Percentiles rank a stretch among this genome's conserved stretches.
These are phyloP conservation scores for Helicoverpa zea DNA, from an alignment of 1,140 invertebrate genomes.

Conservation along the genomic window DNA sequence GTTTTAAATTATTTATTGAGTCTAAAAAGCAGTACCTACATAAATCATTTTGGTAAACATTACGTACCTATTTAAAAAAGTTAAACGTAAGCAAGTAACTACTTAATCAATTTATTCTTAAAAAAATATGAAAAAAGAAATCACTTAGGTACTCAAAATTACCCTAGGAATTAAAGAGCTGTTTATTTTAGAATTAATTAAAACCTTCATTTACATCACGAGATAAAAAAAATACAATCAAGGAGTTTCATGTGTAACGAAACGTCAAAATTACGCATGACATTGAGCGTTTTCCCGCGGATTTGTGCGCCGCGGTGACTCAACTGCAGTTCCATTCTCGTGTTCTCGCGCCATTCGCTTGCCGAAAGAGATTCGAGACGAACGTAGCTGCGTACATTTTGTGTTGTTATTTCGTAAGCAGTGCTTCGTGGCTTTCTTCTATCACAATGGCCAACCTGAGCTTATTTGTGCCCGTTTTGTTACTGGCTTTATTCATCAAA, in stretches of 20 bases:
- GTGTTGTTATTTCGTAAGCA: constrained; percentile 46
- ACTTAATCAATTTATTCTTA: no score
- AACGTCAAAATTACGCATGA: not conserved
- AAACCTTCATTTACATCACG: no score
- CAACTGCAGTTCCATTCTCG: constrained; percentile 20
- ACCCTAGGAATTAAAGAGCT: no score
- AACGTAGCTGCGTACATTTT: constrained; percentile 16
- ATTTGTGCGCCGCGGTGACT: not conserved
- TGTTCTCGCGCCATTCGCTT: constrained; percentile 54
- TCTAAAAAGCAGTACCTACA: no score
- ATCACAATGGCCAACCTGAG: constrained; percentile 74
- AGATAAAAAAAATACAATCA: not conserved
- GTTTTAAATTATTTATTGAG: no score
- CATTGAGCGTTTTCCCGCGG: not conserved
- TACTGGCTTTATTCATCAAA: constrained; percentile 72
- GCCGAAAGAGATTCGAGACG: constrained; percentile 41
- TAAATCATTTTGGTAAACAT: no score
- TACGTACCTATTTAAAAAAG: no score
- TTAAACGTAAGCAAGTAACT: no score
- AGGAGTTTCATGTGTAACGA: no score
- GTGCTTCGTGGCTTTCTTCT: constrained; percentile 56
- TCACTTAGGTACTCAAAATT: no score
- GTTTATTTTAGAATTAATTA: no score
- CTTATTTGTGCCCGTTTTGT: constrained; percentile 71
- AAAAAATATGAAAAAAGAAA: no score